These are phyloP conservation scores for Amphiura filiformis DNA, from an alignment of 35 echinoderm and acorn worm species.

Conservation along the genomic window DNA sequence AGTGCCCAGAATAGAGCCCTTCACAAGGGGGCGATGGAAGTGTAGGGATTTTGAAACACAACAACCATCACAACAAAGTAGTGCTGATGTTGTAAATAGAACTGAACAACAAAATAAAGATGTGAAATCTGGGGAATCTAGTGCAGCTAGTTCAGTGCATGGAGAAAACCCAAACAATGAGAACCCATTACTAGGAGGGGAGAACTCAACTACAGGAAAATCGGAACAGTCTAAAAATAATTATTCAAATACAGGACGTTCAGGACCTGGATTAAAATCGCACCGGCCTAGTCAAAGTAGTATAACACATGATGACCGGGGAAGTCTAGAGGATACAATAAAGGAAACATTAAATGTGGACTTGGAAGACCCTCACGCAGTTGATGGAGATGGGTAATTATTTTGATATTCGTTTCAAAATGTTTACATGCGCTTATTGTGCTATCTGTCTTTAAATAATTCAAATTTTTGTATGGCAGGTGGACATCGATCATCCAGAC, in stretches of 20 bases:
- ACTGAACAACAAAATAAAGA: constrained; percentile 59
- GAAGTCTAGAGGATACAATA: neutral
- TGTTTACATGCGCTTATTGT: too few species aligned
- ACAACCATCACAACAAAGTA: constrained; percentile 6
- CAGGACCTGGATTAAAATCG: neutral
- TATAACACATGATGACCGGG: neutral
- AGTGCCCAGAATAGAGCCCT: constrained; percentile 85
- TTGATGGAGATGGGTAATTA: constrained; percentile 1
- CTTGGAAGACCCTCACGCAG: neutral
- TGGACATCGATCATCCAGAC: too few species aligned
- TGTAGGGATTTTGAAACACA: constrained; percentile 92
- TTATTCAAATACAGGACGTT: neutral
- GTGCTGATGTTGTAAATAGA: neutral
- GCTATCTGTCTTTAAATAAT: too few species aligned
- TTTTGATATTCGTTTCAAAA: too few species aligned
- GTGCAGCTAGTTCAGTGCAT: constrained; percentile 98
- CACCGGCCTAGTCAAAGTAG: neutral
- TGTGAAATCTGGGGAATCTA: constrained; percentile 84
- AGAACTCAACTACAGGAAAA: constrained; percentile 1
- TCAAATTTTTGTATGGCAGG: too few species aligned
- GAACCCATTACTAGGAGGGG: constrained; percentile 27
- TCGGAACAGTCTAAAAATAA: neutral
- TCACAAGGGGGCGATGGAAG: constrained; percentile 90
- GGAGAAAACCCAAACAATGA: constrained; percentile 50
- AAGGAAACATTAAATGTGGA: constrained; percentile 4